Evolutionary conservation across 2,888 invertebrate genomes (phyloP), one percentile per base, ranked within the genome.

Genomic region (Timema podura): DNA sequence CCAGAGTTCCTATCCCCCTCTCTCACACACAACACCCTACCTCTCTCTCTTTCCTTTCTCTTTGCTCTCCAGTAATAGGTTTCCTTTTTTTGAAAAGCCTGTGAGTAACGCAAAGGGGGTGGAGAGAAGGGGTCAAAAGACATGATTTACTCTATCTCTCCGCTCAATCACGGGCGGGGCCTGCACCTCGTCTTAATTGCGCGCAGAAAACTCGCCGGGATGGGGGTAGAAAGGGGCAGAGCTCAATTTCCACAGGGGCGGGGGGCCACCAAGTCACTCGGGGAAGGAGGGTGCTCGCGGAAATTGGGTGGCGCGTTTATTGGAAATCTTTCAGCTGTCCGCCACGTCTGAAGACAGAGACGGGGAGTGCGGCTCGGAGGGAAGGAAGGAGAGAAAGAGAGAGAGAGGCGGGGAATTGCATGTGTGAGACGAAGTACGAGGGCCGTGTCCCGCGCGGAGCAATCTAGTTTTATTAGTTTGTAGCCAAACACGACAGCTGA

Each of bases 261-360:
- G 61, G 10, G 30, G 61, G 61, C 61, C 30, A n/a, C 61, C 61
- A 61, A 11, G 45, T 45, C 10, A 61, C 61, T 15, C 9, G 44
- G 9, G 47, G 67, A 6, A 51, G n/a, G 67, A 13, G 67, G 48
- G 67, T 74, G 76, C 78, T 76, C 78, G 78, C 79, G 80, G 80
- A 80, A 80, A 80, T 80, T 80, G 80, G 79, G 79, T 79, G 76
- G 79, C 79, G 79, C 80, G 80, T 80, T 81, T 81, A 81, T 81
- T 81, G 81, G 81, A 81, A 81, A 81, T 81, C 81, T 81, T 81
- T 81, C 81, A 81, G 80, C 80, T 81, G 81, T 81, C 81, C 81
- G 78, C 79, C 77, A 77, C 76, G 77, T 74, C 69, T 76, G 78
- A 77, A 78, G 79, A 79, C 65, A 75, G 78, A 77, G 78, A 78